Evolutionary conservation across 1,140 invertebrate species (phyloP), one percentile per base, ranked within the genome.

Genomic region (Ruditapes philippinarum): DNA sequence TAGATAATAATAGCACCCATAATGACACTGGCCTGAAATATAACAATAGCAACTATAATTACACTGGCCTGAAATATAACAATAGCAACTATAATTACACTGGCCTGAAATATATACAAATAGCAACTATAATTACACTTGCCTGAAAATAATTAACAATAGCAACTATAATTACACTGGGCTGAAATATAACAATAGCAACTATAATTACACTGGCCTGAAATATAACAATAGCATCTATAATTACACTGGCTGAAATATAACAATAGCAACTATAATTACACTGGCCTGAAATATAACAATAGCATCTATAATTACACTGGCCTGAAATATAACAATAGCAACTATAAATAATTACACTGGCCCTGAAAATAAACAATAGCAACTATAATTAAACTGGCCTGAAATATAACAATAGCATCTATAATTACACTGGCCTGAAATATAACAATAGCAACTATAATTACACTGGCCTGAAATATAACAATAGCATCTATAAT

Each of bases 151-250:
- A n/a, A n/a, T n/a, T 73, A 60, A 65, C 19, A 60, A 22, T 94
- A 62, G 7, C 25, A 57, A 7, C 17, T 19, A 57, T 45, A 12
- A 36, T 57, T 5, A n/a, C 54, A 57, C 54, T 25, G 25, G 54
- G 9, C 54, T 57, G 54, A 57, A 57, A 57, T 57, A 57, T n/a
- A 94, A 57, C 31, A 95, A 73, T 11, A 89, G 31, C 7, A 84
- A 73, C 93, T 93, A 94, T 76, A 94, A 68, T 62, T 76, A 76
- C 1, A 88, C 42, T 42, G 88, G 82, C 17, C 93, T 94, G 93
- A 79, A 84, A n/a, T 28, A 60, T 73, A 22, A 45, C 42, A 45
- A 14, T 45, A 14, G 42, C 42, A 45, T 14, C 42, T 14, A 45
- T 45, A 14, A 14, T 38, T 17, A 60, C 79, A 57, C n/a, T 12